Evolutionary conservation across 2,113 vertebrate genomes (phyloP), one percentile per base, ranked within the genome.

Genomic region (Myrmecophaga tridactyla): DNA sequence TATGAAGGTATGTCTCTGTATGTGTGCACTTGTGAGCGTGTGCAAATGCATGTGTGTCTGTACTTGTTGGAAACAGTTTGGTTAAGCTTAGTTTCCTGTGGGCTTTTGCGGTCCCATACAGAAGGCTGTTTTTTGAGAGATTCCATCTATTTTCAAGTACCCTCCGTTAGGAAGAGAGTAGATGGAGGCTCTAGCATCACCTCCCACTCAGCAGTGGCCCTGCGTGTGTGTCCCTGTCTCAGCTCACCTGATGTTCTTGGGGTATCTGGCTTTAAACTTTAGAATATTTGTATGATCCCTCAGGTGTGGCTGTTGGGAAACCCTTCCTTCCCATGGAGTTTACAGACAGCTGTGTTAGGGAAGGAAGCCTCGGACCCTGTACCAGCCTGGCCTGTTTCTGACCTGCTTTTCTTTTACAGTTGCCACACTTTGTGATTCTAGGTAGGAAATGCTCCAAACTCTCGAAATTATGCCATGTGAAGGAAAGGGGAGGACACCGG

Each of bases 251-350:
- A 53, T 17, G 56, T 46, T 48, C 70, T 56, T 53, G 53, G 20
- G 48, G 23, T n/a, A 7, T 0, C 3, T 23, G 58, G 17, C 56
- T 36, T 62, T 58, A 77, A 25, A 8, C 95, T 89, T 93, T 92
- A 89, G 39, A 3, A 77, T 75, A 36, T 92, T 96, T 93, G 94
- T 31, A 3, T 65, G 5, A 70, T 96, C 80, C 85, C 18, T 70
- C 58, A 89, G 72, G 90, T 25, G 1, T 39, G 41, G 43, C 56
- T 41, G 6, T 31, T 46, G 10, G 62, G 21, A 48, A 36, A 36
- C 34, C 17, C 63, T 67, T 87, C 56, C 41, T 21, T 82, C 63
- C n/a, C 67, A n/a, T 7, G 56, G 56, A 21, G 3, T 20, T 63
- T 83, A 39, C 78, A 80, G 31, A 87, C 58, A 63, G 4, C n/a